Evolutionary conservation across 1,140 invertebrate species (phyloP), one percentile per base, ranked within the genome.

Genomic region (Anoplophora glabripennis): DNA sequence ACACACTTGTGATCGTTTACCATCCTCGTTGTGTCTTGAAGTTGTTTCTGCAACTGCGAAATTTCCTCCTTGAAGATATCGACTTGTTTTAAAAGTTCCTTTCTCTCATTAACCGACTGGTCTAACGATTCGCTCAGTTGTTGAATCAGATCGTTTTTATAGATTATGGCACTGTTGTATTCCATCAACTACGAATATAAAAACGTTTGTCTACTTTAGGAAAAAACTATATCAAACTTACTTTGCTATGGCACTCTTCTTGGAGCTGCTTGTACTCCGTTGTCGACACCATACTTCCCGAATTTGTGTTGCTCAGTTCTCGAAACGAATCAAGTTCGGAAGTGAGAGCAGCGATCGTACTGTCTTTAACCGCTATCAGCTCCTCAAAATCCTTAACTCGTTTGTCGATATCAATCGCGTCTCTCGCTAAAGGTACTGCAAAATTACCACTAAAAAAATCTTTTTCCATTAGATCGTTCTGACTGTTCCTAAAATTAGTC

Each of bases 31-130:
- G 67, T 69, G 55, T 65, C 63, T 46, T 60, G 57, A 15, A 68
- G 17, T 35, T 64, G 56, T 55, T 82, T 78, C 28, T 86, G 82
- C 12, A 88, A 66, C 11, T 81, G 74, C 1, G 81, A 76, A 12
- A 88, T 80, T 68, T 89, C 86, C 0, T 78, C 76, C 45, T 78
- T 80, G 1, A 88, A 81, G 41, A 80, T 75, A 1, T 83, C 78
- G 28, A 85, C 79, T 41, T 87, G 84, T 34, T 70, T 65, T 66
- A 81, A 82, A 7, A 89, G 73, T 35, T 84, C 76, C 36, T 83
- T 79, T 17, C 81, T 77, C 42, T 87, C 80, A 1, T 73, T 70
- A 8, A 83, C 72, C 1, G 82, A 80, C 58, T 83, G 80, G 66
- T 83, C 79, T 57, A 87, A 75, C 15, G 81, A 83, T 53, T 85